Evolutionary conservation across 2,113 vertebrate genomes (phyloP).

Genomic region (Hydropotes inermis): DNA sequence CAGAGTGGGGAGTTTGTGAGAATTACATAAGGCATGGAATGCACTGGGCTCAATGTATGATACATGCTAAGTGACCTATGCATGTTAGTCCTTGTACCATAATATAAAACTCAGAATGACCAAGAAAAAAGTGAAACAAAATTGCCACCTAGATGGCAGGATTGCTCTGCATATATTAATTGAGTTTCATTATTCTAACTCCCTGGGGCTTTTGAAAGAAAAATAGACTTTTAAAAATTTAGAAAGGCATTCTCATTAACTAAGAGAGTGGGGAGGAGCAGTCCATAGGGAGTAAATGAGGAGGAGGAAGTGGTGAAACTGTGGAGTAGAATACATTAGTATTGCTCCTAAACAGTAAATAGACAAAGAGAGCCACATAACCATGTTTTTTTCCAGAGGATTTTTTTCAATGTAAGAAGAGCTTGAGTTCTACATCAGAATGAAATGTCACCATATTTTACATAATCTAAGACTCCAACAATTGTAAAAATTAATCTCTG

Average conservation of each 20-base stretch:
- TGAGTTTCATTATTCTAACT: slow-evolving; percentile 53
- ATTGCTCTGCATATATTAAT: slow-evolving; percentile 47
- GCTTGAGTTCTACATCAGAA: neutral
- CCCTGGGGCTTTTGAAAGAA: slow-evolving; percentile 38
- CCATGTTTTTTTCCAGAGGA: neutral
- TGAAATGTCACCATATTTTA: neutral
- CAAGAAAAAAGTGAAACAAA: neutral
- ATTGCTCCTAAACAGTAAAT: neutral
- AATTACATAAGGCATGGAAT: neutral
- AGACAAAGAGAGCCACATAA: neutral
- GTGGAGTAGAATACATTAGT: too few species aligned
- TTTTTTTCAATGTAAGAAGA: neutral
- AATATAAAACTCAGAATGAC: slow-evolving; percentile 4
- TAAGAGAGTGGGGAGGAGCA: neutral
- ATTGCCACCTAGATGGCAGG: slow-evolving; percentile 6
- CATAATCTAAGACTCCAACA: neutral
- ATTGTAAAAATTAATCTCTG: neutral
- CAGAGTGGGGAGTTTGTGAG: neutral
- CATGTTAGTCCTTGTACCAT: slow-evolving; percentile 13
- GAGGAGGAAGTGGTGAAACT: neutral
- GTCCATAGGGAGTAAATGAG: neutral
- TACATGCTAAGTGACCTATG: neutral
- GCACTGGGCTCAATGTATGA: neutral
- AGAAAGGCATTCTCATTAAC: slow-evolving; percentile 29
- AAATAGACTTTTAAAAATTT: slow-evolving; percentile 45